Evolutionary conservation across 2,888 invertebrate species (phyloP), one percentile per base, ranked within the genome.

Genomic region (Balanococcus diminutus): DNA sequence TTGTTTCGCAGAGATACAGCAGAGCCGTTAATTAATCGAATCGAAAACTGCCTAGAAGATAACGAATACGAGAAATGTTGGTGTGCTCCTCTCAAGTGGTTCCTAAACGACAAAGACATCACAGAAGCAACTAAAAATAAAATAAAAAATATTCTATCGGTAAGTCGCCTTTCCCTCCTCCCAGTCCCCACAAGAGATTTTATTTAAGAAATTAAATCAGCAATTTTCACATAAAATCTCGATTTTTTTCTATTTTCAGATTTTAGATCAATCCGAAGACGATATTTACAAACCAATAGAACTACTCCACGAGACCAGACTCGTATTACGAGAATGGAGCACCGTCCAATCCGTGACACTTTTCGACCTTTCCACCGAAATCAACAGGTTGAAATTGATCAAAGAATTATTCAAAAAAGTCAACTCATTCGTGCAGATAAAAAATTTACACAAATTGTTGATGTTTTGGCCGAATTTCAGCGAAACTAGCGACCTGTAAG

Each of bases 61-160:
- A 85, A 85, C 31, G 85, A 85, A 46, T 85, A 85, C 31, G 85
- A 85, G 31, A 85, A 79, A 85, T 42, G 79, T 11, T 85, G 85
- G 85, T n/a, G 79, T 72, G n/a, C 72, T 36, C 51, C 46, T 2
- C 75, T 85, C n/a, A 46, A 75, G 11, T 85, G 28, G 31, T 79
- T 75, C 19, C 79, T 85, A 8, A 75, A 72, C n/a, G 39, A 85
- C 16, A 22, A 72, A n/a, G 16, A 36, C 16, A 46, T 79, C 36
- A 14, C 75, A 5, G 79, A 75, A 4, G 16, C 11, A 6, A 16
- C 28, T 19, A 75, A 14, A 28, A n/a, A 42, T 22, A 28, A 85
- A 75, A 75, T 85, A 14, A 16, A 85, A 79, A 75, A 85, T 28
- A 85, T 85, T 14, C 14, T 85, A 28, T 75, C 85, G 0, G 85